Evolutionary conservation across 2,113 vertebrate genomes (phyloP), one percentile per base, ranked within the genome.

Genomic region (Emydura subglobosa): DNA sequence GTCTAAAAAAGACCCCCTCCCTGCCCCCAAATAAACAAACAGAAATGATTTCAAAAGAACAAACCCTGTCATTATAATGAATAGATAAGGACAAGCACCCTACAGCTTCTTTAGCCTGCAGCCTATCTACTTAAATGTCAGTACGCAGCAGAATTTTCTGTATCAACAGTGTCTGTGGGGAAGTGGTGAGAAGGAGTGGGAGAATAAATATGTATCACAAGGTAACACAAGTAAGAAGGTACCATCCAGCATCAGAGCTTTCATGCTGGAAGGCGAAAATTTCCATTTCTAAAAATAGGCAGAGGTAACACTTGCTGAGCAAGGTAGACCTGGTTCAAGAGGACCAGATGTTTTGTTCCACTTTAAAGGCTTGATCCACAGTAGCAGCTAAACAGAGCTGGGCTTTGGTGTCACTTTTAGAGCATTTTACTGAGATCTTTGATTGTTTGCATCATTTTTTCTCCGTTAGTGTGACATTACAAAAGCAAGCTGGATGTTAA

Each of bases 191-290:
- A 31, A 76, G 39, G 21, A 24, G 34, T 21, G 17, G 39, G 21
- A 14, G 78, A 49, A 21, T n/a, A 16, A 53, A 44, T 17, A 2
- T 4, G 25, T 7, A 27, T n/a, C 10, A 57, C 59, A 51, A 49
- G 44, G 49, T 13, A 14, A 61, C 9, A 61, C 29, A 53, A 1
- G 31, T 7, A 31, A 49, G 1, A 0, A 7, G 6, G 21, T 14
- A 21, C 7, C 65, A 31, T 49, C 34, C 74, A 78, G 74, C 11
- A 2, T 27, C 24, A 1, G 5, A 10, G 14, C 57, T 47, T 49
- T 50, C 25, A 10, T 0, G 49, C 55, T 42, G 11, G 34, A n/a
- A n/a, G 27, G 5, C n/a, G 10, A 12, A 3, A 4, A 24, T 92
- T 47, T 80, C 81, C 68, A 5, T 57, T 61, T 83, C 90, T 39